These are phyloP conservation scores for Platysternon megacephalum DNA, from an alignment of 2,113 vertebrate species.

Conservation along the genomic window DNA sequence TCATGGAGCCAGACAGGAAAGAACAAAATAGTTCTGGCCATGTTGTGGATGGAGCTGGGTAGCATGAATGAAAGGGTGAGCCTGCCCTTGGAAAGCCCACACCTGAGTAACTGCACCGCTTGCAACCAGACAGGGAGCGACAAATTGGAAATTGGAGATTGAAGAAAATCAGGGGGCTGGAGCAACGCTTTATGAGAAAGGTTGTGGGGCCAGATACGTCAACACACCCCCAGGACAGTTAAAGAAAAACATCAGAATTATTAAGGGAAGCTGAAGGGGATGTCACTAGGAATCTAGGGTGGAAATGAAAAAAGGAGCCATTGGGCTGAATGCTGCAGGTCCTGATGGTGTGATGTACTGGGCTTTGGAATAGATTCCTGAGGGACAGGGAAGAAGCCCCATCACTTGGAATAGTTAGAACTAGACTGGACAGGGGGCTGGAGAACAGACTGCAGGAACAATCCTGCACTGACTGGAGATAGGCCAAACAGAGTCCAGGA, in stretches of 20 bases:
- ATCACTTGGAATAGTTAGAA: background rate
- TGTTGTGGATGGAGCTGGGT: background rate
- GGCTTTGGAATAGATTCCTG: too few relatives aligned
- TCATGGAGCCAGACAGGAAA: background rate
- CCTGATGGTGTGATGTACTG: fast-evolving
- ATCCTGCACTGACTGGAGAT: too few relatives aligned
- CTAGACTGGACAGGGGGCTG: background rate
- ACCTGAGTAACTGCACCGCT: background rate
- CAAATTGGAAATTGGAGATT: background rate
- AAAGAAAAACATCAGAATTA: background rate
- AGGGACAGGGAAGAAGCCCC: too few relatives aligned
- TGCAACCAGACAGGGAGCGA: too few relatives aligned
- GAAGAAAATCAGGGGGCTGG: background rate
- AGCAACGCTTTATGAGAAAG: background rate
- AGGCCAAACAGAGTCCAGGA: background rate
- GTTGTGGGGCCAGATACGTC: background rate
- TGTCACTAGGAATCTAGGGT: background rate
- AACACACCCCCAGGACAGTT: too few relatives aligned
- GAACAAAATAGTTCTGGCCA: background rate
- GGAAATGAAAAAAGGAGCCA: background rate
- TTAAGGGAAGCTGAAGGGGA: background rate
- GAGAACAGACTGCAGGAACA: background rate
- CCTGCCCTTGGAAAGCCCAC: background rate
- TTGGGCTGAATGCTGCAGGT: background rate
- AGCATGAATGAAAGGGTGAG: background rate